These are phyloP conservation scores for Harpagoxenus sublaevis DNA, from an alignment of 2,888 invertebrate genomes.

Conservation along the genomic window DNA sequence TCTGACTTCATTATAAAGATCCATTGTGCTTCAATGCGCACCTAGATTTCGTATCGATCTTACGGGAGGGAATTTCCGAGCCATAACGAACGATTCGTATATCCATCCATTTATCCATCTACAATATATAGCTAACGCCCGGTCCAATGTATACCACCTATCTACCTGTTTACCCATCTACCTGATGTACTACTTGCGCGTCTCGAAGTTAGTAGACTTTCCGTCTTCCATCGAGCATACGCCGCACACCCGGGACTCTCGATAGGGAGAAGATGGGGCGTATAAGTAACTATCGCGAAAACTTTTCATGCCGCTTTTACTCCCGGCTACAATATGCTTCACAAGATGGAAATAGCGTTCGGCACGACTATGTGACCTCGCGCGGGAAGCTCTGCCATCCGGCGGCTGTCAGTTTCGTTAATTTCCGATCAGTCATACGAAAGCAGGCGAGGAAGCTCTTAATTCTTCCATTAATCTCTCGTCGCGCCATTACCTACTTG, in stretches of 20 bases:
- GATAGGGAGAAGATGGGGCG: slow-evolving; percentile 38
- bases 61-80: background rate
- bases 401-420: slow-evolving; percentile 19
- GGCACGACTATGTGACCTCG: slow-evolving; percentile 4
- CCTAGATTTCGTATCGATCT: slow-evolving; percentile 1
- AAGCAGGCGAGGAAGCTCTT: background rate
- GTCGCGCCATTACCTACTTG: background rate
- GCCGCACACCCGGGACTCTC: slow-evolving; percentile 22
- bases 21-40: too few species aligned
- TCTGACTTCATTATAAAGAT: background rate
- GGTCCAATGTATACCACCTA: slow-evolving; percentile 27
- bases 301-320: slow-evolving; percentile 41
- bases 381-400: background rate
- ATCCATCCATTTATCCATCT: slow-evolving; percentile 20
- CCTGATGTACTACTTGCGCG: slow-evolving; percentile 37
- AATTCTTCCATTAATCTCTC: slow-evolving; percentile 25
- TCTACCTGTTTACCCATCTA: slow-evolving; percentile 44
- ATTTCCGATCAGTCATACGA: slow-evolving; percentile 21
- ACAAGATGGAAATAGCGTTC: slow-evolving; percentile 28
- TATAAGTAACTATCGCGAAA: slow-evolving; percentile 47
- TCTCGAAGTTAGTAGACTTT: slow-evolving; percentile 47
- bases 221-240: slow-evolving; percentile 44
- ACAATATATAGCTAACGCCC: background rate
- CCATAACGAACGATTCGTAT: slow-evolving; percentile 29
- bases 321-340: slow-evolving; percentile 19